phyloP scores from a whole-genome alignment of 2,888 invertebrate species.

The Drosophila nigricruria region DNA sequence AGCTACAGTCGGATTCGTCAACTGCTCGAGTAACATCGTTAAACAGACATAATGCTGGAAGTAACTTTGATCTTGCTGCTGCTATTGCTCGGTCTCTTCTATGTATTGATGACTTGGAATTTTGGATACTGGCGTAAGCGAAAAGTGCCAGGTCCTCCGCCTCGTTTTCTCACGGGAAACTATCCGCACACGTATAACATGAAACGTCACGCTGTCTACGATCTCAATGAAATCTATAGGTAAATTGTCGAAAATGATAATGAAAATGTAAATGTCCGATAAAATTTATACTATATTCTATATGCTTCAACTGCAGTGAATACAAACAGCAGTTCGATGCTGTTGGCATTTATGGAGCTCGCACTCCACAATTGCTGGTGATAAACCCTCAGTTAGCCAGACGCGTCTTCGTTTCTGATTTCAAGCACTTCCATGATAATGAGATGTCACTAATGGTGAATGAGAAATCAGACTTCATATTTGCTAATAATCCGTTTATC shows the following conservation, averaged over 20 bases:
- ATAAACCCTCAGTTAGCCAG: constrained; percentile 82
- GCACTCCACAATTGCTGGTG: constrained; percentile 83
- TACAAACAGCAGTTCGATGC: constrained; percentile 77
- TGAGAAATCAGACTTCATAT: constrained; percentile 85
- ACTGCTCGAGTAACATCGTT: constrained; percentile 1
- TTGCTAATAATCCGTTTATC: constrained; percentile 86
- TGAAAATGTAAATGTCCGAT: too few species aligned
- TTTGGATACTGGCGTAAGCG: constrained; percentile 84
- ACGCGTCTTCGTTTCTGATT: constrained; percentile 84
- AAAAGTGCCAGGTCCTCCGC: constrained; percentile 83
- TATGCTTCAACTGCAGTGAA: neutral
- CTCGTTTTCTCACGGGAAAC: constrained; percentile 82
- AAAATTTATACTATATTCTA: neutral
- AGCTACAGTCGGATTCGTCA: constrained; percentile 17
- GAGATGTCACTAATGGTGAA: constrained; percentile 70
- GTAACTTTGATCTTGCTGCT: constrained; percentile 50
- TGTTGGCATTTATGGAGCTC: constrained; percentile 84
- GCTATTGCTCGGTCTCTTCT: constrained; percentile 50
- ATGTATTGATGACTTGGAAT: constrained; percentile 76
- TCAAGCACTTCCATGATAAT: constrained; percentile 84
- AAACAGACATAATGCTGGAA: constrained; percentile 39
- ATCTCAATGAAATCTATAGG: constrained; percentile 84
- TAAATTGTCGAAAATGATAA: too few species aligned
- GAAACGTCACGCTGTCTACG: constrained; percentile 78
- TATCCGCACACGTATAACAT: constrained; percentile 70